A percentile compares a stretch with the other conserved stretches of the same genome.
Conservation (phyloP, 1,140 invertebrate species). For the Caenorhabditis remanei region DNA sequence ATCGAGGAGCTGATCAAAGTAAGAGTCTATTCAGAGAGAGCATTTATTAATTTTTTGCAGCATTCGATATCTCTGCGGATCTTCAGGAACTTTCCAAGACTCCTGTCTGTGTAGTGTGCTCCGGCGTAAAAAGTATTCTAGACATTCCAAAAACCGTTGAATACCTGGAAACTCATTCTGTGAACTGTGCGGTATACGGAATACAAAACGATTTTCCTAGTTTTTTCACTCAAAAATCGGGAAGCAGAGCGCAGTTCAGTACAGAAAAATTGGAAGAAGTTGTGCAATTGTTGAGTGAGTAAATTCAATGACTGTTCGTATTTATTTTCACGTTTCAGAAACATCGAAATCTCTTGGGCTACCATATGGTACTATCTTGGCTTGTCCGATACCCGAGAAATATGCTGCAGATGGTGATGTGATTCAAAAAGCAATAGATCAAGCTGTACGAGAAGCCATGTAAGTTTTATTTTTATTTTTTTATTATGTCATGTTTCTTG, state of each 20-base stretch:
- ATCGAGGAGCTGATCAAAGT: constrained; percentile 86
- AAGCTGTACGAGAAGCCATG: constrained; percentile 83
- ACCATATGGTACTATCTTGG: constrained; percentile 87
- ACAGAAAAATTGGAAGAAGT: constrained; percentile 82
- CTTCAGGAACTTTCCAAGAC: constrained; percentile 89
- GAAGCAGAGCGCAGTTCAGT: constrained; percentile 83
- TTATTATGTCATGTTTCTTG: constrained; percentile 24
- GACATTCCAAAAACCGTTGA: constrained; percentile 94
- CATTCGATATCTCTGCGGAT: constrained; percentile 93
- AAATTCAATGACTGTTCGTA: background rate
- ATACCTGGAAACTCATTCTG: constrained; percentile 93
- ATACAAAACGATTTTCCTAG: constrained; percentile 83
- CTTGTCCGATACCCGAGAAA: constrained; percentile 88
- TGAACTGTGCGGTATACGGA: constrained; percentile 87
- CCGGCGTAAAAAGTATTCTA: constrained; percentile 96
- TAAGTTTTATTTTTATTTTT: constrained; percentile 66
- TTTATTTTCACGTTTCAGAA: constrained; percentile 50
- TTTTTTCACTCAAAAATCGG: constrained; percentile 87
- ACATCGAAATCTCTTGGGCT: constrained; percentile 82
- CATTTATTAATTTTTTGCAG: constrained; percentile 72
- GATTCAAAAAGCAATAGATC: constrained; percentile 83
- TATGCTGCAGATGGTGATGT: constrained; percentile 80
- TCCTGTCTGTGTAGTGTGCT: constrained; percentile 90
- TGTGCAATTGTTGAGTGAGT: constrained; percentile 83
- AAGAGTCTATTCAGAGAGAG: background rate